A percentile compares a stretch with the other conserved stretches of the same genome.
These are phyloP conservation scores for Perodicticus potto DNA, from an alignment of 2,797 vertebrate genomes.

Conservation along the genomic window DNA sequence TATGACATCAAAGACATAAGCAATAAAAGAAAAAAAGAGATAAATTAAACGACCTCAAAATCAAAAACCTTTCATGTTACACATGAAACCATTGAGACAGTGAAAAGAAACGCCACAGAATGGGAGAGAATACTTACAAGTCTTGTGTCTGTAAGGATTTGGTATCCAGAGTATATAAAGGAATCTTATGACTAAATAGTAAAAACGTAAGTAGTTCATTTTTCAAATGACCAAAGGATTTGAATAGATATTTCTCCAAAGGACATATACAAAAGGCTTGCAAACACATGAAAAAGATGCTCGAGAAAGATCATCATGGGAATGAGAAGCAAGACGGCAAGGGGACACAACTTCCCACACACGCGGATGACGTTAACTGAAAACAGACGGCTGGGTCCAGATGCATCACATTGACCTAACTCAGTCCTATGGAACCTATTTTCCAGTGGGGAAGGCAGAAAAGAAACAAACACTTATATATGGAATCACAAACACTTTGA, in stretches of 20 bases:
- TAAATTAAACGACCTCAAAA: background rate
- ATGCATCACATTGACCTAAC: background rate
- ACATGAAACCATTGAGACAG: conserved; percentile 16
- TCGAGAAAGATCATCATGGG: background rate
- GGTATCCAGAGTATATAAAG: background rate
- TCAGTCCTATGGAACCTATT: background rate
- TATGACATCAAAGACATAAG: conserved; percentile 20
- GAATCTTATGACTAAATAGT: background rate
- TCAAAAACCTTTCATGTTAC: background rate
- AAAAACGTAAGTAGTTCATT: conserved; percentile 23
- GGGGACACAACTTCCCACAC: background rate
- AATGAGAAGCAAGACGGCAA: background rate
- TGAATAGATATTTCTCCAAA: conserved; percentile 28
- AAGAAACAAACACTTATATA: background rate
- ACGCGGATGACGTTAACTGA: background rate
- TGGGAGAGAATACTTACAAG: background rate
- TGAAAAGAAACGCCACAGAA: background rate
- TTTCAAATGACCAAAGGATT: background rate
- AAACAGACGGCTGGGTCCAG: background rate
- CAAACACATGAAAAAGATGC: background rate
- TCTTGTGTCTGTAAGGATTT: background rate
- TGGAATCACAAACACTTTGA: background rate
- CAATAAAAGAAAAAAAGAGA: conserved; percentile 1
- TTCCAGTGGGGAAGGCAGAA: background rate
- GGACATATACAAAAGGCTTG: background rate